phyloP scores from a whole-genome alignment of 2,113 vertebrate species.

The Callocephalon fimbriatum region DNA sequence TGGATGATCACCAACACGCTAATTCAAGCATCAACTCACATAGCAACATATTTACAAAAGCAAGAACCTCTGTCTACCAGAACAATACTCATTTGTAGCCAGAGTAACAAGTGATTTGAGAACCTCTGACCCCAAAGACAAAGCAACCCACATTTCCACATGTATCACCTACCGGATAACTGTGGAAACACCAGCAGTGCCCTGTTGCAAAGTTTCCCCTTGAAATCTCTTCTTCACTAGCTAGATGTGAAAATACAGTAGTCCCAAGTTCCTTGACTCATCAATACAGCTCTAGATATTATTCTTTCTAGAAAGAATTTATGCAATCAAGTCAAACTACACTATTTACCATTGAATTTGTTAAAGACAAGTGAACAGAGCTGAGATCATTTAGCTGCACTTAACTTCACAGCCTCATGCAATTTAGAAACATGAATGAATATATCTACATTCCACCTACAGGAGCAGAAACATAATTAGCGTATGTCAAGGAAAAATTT shows the following conservation, averaged over 20 bases:
- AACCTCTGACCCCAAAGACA: background rate
- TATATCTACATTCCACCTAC: background rate
- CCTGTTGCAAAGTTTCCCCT: background rate
- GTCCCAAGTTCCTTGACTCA: background rate
- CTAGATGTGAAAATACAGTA: background rate
- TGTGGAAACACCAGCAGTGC: background rate
- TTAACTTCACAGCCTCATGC: background rate
- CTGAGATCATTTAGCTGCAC: background rate
- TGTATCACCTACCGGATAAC: background rate
- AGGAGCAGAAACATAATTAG: background rate
- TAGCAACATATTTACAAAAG: background rate
- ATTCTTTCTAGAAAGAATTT: background rate
- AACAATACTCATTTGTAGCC: background rate
- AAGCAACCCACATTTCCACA: background rate
- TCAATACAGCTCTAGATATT: background rate
- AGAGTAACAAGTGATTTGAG: background rate
- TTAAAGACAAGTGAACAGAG: background rate
- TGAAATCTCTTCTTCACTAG: background rate
- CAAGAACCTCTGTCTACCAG: background rate
- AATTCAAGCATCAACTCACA: background rate
- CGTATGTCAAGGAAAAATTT: background rate
- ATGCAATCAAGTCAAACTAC: background rate
- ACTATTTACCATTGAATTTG: background rate
- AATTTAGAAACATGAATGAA: background rate
- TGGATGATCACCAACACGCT: accelerated